Conservation (phyloP, 2,113 vertebrate genomes). For the Aplodontia rufa region DNA sequence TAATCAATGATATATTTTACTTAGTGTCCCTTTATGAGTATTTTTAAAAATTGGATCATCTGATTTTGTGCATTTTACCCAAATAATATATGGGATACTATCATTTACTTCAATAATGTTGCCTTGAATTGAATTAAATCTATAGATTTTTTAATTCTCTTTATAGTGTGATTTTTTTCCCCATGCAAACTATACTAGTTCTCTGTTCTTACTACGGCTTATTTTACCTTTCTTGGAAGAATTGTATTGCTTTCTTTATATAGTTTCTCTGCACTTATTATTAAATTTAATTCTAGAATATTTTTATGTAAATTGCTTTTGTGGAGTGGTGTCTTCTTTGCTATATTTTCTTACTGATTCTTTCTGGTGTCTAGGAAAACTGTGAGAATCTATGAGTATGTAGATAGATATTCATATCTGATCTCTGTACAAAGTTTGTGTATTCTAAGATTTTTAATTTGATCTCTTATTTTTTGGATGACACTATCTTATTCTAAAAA, state of each 20-base stretch:
- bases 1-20: neutral
- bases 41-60: neutral
- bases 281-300: slow-evolving; percentile 35
- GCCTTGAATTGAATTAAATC: neutral
- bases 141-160: neutral
- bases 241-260: neutral
- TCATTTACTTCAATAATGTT: neutral
- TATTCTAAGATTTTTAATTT: neutral
- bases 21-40: neutral
- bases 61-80: neutral
- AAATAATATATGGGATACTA: neutral
- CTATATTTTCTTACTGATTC: neutral
- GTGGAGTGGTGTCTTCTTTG: neutral
- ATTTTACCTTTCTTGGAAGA: slow-evolving; percentile 30
- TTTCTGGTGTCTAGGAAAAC: neutral
- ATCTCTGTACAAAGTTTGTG: neutral
- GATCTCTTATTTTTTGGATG: neutral
- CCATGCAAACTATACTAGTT: neutral
- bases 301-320: neutral
- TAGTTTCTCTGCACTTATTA: neutral
- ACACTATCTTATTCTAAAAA: neutral
- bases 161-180: neutral
- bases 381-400: neutral
- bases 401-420: neutral
- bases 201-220: neutral